These are phyloP conservation scores for Eupithecia subumbrata DNA, from an alignment of 2,888 invertebrate genomes.

Conservation along the genomic window DNA sequence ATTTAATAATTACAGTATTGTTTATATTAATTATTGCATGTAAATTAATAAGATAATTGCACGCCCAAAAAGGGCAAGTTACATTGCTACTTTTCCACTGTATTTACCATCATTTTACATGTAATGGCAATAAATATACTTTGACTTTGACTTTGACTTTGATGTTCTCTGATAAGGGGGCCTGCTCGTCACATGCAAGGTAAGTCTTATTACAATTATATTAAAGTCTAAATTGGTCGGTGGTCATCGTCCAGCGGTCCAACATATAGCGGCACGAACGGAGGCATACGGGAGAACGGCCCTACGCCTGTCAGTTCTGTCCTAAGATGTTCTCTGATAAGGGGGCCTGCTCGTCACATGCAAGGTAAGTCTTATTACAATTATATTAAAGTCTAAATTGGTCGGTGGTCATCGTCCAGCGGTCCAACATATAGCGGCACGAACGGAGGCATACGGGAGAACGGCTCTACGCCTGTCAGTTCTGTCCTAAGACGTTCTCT, in stretches of 20 bases:
- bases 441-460: slow-evolving; percentile 39
- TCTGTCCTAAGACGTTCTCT: slow-evolving; percentile 81
- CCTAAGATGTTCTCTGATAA: slow-evolving; percentile 82
- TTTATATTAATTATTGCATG: no score
- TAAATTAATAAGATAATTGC: no score
- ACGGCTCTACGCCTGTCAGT: slow-evolving; percentile 81
- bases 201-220: slow-evolving; percentile 37
- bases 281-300: slow-evolving; percentile 83
- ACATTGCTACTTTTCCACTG: no score
- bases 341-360: slow-evolving; percentile 82
- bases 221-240: background rate
- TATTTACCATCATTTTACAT: no score
- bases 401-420: no score
- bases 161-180: slow-evolving; percentile 83
- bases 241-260: slow-evolving; percentile 84
- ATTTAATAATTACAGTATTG: no score
- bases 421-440: no score
- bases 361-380: slow-evolving; percentile 57
- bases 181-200: slow-evolving; percentile 81
- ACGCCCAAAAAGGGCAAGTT: no score
- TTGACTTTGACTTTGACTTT: no score
- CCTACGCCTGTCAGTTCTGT: slow-evolving; percentile 82
- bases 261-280: slow-evolving; percentile 84
- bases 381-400: background rate
- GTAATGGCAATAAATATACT: no score